phyloP scores from a whole-genome alignment of 2,113 vertebrate species.

The Crypturellus undulatus region DNA sequence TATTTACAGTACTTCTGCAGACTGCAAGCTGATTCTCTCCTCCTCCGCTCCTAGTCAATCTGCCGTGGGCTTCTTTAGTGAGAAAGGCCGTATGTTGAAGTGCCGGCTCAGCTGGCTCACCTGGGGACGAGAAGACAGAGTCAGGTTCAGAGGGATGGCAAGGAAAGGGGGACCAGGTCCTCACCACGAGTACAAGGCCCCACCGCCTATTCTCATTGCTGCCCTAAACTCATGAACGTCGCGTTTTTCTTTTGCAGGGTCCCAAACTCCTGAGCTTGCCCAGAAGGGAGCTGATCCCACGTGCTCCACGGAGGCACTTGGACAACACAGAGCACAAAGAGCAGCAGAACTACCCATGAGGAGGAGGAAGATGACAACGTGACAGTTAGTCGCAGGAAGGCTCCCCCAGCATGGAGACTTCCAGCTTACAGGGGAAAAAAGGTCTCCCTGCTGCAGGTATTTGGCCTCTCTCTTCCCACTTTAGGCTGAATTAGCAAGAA shows the following conservation, averaged over 20 bases:
- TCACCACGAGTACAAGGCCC: fast-evolving
- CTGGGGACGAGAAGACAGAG: conserved; percentile 32
- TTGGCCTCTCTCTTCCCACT: neutral
- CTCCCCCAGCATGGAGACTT: neutral
- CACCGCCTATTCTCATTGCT: fast-evolving
- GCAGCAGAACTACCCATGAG: neutral
- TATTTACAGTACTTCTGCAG: conserved; percentile 86
- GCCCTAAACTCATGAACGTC: neutral
- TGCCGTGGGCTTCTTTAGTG: conserved; percentile 87
- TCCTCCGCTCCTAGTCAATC: conserved; percentile 93
- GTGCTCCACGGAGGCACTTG: neutral
- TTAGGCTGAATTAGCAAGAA: neutral
- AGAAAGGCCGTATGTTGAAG: conserved; percentile 93
- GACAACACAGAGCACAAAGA: too few species aligned
- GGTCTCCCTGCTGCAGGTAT: too few species aligned
- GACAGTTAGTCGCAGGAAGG: neutral
- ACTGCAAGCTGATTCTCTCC: conserved; percentile 85
- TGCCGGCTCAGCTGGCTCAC: conserved; percentile 93
- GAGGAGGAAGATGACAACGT: neutral
- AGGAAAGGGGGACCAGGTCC: fast-evolving
- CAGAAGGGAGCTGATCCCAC: too few species aligned
- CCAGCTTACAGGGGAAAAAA: neutral
- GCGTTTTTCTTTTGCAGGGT: neutral
- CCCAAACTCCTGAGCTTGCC: neutral
- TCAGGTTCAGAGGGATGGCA: fast-evolving